Percentiles rank a stretch among this genome's conserved stretches.
Conservation (phyloP, 2,113 vertebrate species). For the Oophaga pumilio region DNA sequence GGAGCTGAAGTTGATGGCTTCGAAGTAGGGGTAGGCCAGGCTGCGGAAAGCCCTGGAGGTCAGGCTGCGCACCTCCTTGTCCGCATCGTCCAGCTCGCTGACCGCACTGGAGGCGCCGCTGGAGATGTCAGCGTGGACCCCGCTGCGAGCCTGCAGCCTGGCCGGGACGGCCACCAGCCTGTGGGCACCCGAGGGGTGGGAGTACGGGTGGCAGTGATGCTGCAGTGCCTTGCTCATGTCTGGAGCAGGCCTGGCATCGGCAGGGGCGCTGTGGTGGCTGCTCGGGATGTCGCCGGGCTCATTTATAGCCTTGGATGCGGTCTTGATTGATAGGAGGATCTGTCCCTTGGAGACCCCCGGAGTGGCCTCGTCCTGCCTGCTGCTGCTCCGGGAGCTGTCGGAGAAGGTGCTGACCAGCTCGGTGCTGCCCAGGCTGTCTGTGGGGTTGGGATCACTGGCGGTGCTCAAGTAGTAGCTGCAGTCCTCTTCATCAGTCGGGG, state of each 20-base stretch:
- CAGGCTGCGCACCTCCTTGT: slow-evolving; percentile 93
- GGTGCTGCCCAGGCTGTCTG: slow-evolving; percentile 47
- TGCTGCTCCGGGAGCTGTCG: slow-evolving; percentile 28
- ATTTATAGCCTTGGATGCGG: slow-evolving; percentile 90
- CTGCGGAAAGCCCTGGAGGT: slow-evolving; percentile 91
- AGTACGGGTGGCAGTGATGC: slow-evolving; percentile 64
- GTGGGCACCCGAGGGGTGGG: not conserved
- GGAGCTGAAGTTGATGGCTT: slow-evolving; percentile 84
- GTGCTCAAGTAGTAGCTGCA: slow-evolving; percentile 77
- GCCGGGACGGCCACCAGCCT: slow-evolving; percentile 72
- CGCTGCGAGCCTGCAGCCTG: slow-evolving; percentile 80
- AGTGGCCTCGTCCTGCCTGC: slow-evolving; percentile 41
- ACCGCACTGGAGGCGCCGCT: slow-evolving; percentile 91
- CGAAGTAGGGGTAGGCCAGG: slow-evolving; percentile 87
- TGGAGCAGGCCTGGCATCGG: slow-evolving; percentile 80
- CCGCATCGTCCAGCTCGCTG: slow-evolving; percentile 92
- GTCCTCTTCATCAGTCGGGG: slow-evolving; percentile 68
- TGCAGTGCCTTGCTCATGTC: slow-evolving; percentile 73
- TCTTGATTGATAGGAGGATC: slow-evolving; percentile 94
- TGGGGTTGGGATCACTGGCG: slow-evolving; percentile 70
- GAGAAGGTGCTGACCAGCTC: slow-evolving; percentile 47
- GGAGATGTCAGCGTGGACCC: slow-evolving; percentile 77
- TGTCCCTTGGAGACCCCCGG: slow-evolving; percentile 71
- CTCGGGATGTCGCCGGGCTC: slow-evolving; percentile 79
- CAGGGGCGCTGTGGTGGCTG: slow-evolving; percentile 74